phyloP scores from a whole-genome alignment of 2,797 vertebrate genomes.

The Somateria mollissima region DNA sequence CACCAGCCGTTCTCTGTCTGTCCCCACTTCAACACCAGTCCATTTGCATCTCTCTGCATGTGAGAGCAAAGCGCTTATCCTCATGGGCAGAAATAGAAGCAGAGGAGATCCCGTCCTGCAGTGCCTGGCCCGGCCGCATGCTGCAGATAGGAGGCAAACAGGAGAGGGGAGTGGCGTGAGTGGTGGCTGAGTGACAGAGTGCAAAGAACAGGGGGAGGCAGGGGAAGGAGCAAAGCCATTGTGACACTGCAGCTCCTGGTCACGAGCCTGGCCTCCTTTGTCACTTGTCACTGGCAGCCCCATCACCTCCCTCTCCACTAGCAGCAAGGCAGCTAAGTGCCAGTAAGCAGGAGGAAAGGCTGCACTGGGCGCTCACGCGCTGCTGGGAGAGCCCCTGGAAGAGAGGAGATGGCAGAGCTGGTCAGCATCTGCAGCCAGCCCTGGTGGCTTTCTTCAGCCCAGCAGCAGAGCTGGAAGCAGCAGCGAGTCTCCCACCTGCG shows the following conservation, averaged over 20 bases:
- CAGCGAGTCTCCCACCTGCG: accelerated
- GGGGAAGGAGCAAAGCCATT: background rate
- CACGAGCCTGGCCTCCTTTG: background rate
- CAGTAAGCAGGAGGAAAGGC: background rate
- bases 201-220: accelerated
- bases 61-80: background rate
- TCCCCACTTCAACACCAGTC: background rate
- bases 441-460: background rate
- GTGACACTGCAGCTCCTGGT: accelerated
- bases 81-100: accelerated
- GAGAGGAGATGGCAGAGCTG: background rate
- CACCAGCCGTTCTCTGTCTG: accelerated
- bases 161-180: accelerated
- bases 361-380: background rate
- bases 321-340: background rate
- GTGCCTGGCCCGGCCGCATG: accelerated
- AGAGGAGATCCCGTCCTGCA: background rate
- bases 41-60: background rate
- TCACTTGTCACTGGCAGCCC: background rate
- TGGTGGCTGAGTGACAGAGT: accelerated
- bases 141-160: accelerated
- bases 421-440: background rate
- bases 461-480: background rate
- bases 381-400: accelerated
- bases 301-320: background rate